Base-by-base conservation (phyloP, 2,888 invertebrate genomes). In the Cryptophagus acutangulus region DNA sequence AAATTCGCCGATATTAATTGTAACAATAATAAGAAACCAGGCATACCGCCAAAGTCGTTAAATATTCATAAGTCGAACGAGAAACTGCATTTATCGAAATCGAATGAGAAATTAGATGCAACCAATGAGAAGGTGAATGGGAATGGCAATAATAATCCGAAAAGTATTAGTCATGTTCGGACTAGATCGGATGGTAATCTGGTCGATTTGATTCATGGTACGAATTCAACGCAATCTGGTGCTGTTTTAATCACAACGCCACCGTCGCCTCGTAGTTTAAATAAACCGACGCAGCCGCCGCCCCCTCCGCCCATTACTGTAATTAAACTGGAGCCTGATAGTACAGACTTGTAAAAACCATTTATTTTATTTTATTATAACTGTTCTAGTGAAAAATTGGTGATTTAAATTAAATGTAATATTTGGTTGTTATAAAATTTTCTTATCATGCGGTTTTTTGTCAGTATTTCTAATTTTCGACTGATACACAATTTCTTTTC, bases 141-240 rank as follows among this genome's bases (percentile, higher is more conserved):
- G 41, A 60, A 64, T 54, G 49, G 56, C 47, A 58, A 59, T 57
- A 54, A 65, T 63, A n/a, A n/a, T n/a, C n/a, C n/a, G n/a, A 63
- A 62, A 26, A 3, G 3, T n/a, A 31, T 5, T 5, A 3, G 15
- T 59, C 71, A 70, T 54, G 60, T 53, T 39, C 66, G 71, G 40
- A 69, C 70, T 30, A 59, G 67, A 46, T 71, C 71, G 15, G 71
- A 71, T 46, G 71, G 72, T 4, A 69, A 70, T 51, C 59, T 70
- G 25, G 61, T 67, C 31, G 69, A 70, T 46, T 40, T 63, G 17
- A 46, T 48, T 9, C 47, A 48, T 14, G 43, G 46, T 18, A 36
- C 10, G 4, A n/a, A 13, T 3, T 13, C 43, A 1, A 24, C 40
- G 3, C 35, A 37, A 8, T 46, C 41, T 38, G 42, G n/a, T n/a